phyloP scores from a whole-genome alignment of 2,888 invertebrate species.

The Ephialtes manifestator region DNA sequence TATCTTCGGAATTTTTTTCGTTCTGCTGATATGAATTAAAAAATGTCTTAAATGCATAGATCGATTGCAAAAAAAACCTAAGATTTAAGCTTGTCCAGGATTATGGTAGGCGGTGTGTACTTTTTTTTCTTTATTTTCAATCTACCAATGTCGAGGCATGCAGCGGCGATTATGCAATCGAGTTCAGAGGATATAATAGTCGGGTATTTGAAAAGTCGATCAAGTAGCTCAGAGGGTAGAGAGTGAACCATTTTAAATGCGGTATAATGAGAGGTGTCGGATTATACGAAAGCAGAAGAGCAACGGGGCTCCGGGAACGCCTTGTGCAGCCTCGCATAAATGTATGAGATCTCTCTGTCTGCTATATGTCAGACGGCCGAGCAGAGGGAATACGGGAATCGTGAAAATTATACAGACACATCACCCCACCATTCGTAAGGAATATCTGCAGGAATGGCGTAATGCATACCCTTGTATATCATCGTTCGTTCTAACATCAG shows the following conservation, averaged over 20 bases:
- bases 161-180: constrained; percentile 79
- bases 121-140: neutral
- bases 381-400: constrained; percentile 55
- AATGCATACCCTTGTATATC: constrained; percentile 12
- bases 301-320: constrained; percentile 60
- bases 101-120: no score
- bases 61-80: no score
- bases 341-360: constrained; percentile 19
- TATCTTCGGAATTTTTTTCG: no score
- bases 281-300: constrained; percentile 68
- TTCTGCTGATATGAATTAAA: no score
- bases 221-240: constrained; percentile 65
- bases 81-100: no score
- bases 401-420: constrained; percentile 64
- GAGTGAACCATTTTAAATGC: constrained; percentile 71
- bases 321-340: constrained; percentile 50
- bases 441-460: neutral
- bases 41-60: no score
- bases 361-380: constrained; percentile 56
- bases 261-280: constrained; percentile 71
- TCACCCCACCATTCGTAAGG: constrained; percentile 28
- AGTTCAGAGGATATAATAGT: constrained; percentile 79
- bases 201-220: constrained; percentile 78
- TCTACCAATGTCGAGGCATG: constrained; percentile 19
- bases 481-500: neutral